Base-by-base conservation (phyloP, 2,797 vertebrate species). In the Benthosema pterotum region DNA sequence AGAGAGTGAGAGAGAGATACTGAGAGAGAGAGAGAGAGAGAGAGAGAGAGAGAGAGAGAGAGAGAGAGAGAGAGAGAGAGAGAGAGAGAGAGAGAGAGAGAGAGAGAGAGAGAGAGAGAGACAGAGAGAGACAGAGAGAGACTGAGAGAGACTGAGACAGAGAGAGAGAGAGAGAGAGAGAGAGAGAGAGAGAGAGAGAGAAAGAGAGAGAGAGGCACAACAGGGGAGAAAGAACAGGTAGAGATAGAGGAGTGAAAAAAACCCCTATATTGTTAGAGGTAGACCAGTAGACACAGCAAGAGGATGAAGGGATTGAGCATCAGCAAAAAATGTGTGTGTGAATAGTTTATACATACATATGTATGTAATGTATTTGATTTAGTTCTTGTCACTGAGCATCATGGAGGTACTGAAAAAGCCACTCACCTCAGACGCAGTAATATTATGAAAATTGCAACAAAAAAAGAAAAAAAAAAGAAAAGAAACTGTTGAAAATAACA, bases 141-240 rank as follows among this genome's bases (percentile, higher is more conserved):
- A 68, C 51, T 28, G 66, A 67, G 65, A 64, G 55, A 42, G 72
- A 63, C 67, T 69, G 79, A 72, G 69, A 65, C 13, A 51, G 58
- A 75, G 77, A 87, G 73, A 75, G 74, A 19, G 63, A 38, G 68
- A 71, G 58, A 49, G 63, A 74, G 69, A 65, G 42, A 19, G 65
- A 75, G 69, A 80, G 52, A 57, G 77, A 78, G 55, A 73, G 56
- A 54, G 14, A 13, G 5, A 59, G 17, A 18, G 15, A 58, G 65
- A 80, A 78, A 87, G 84, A 86, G 79, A 77, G 62, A 65, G 72
- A 80, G 70, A 83, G 77, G 74, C 54, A 83, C 82, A 65, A 28
- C 54, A 71, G 77, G 85, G 71, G 58, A 32, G 47, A 69, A 61
- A 73, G 65, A 76, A 85, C 82, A 72, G 71, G 74, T 72, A 63